phyloP scores from a whole-genome alignment of 53 echinoderm and acorn worm species.

The Henricia sp. region DNA sequence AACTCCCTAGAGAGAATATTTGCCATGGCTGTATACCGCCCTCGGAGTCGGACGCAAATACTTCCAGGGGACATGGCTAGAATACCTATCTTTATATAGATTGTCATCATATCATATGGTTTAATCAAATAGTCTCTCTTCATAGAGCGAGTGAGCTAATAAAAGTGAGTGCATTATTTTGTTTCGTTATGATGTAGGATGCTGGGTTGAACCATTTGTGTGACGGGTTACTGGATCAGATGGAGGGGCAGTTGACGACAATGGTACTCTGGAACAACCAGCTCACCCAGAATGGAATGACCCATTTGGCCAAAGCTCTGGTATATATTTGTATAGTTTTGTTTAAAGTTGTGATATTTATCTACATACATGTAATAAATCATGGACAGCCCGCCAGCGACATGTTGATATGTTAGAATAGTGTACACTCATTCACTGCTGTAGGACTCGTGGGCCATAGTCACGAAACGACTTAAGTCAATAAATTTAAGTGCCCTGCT shows the following conservation, averaged over 20 bases:
- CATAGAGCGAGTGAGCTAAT: neutral
- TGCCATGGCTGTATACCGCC: too few relatives aligned
- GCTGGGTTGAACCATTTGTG: conserved; percentile 90
- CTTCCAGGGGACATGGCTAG: too few relatives aligned
- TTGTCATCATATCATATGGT: too few relatives aligned
- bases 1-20: too few relatives aligned
- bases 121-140: too few relatives aligned
- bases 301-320: conserved; percentile 93
- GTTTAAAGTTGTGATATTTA: neutral
- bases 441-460: neutral
- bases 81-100: too few relatives aligned
- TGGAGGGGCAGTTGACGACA: conserved; percentile 86
- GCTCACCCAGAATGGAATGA: conserved; percentile 91
- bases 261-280: conserved; percentile 98
- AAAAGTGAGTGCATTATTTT: neutral
- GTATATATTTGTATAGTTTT: conserved; percentile 51
- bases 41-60: too few relatives aligned
- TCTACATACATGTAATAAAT: too few relatives aligned
- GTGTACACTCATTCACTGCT: neutral
- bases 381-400: neutral
- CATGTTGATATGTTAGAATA: neutral
- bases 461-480: too few relatives aligned
- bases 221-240: conserved; percentile 90
- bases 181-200: conserved; percentile 67
- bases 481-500: too few relatives aligned